Percentiles rank a stretch among this genome's conserved stretches.
phyloP scores from a whole-genome alignment of 2,888 invertebrate species.

The Sclerodermus sp. region DNA sequence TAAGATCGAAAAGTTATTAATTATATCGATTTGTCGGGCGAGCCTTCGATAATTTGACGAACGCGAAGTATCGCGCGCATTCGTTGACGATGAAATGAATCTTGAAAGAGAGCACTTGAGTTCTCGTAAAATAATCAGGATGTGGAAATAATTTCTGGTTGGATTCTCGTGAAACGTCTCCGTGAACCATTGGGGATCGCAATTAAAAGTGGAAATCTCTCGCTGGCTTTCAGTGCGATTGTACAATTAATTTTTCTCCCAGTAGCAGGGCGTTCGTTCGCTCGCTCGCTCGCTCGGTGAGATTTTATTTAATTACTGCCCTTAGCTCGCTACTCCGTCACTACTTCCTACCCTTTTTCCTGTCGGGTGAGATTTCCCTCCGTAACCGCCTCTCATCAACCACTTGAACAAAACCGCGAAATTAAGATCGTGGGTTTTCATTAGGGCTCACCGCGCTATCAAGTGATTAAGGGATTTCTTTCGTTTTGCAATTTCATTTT shows the following conservation, averaged over 20 bases:
- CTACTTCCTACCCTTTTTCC: conserved; percentile 10
- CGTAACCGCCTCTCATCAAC: conserved; percentile 6
- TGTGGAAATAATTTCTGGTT: no score
- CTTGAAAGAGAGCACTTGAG: no score
- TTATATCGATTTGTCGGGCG: no score
- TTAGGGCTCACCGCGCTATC: conserved; percentile 13
- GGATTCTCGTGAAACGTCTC: no score
- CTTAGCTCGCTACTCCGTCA: conserved; percentile 9
- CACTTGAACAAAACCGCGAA: conserved; percentile 19
- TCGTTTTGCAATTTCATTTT: conserved; percentile 24
- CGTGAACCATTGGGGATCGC: no score
- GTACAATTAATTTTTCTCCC: conserved; percentile 36
- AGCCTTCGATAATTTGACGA: no score
- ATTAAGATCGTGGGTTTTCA: conserved; percentile 32
- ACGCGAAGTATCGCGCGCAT: no score
- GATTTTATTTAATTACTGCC: conserved; percentile 36
- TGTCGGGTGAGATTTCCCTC: conserved; percentile 12
- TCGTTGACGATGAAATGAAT: no score
- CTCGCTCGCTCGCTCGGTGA: conserved; percentile 22
- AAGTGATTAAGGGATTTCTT: conserved; percentile 26
- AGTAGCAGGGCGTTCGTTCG: no score
- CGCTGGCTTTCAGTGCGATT: conserved; percentile 17
- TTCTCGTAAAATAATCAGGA: no score
- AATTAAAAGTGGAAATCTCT: conserved; percentile 36
- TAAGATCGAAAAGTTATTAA: no score